These are phyloP conservation scores for Morone chrysops DNA, from an alignment of 2,113 vertebrate genomes.

Conservation along the genomic window DNA sequence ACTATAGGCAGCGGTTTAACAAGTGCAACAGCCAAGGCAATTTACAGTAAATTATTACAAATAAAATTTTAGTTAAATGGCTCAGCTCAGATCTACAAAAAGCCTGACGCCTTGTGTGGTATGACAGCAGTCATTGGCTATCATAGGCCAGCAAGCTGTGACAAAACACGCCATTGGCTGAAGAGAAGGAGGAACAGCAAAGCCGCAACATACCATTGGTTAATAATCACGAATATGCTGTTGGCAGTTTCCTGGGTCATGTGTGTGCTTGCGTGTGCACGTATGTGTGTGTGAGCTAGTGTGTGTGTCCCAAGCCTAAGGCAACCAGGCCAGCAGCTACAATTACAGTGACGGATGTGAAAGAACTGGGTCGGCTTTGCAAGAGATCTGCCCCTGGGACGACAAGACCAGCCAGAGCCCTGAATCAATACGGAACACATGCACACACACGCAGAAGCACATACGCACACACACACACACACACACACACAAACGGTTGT, in stretches of 20 bases:
- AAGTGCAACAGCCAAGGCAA: neutral
- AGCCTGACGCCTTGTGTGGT: slow-evolving; percentile 1
- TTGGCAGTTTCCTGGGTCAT: slow-evolving; percentile 52
- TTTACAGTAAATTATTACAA: neutral
- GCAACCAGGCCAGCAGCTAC: slow-evolving; percentile 83
- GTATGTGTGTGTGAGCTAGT: slow-evolving; percentile 24
- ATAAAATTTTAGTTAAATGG: neutral
- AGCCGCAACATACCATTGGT: slow-evolving; percentile 57
- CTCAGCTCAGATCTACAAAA: slow-evolving; percentile 7
- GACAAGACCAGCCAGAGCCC: slow-evolving; percentile 80
- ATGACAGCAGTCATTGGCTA: slow-evolving; percentile 19
- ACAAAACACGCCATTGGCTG: slow-evolving; percentile 47
- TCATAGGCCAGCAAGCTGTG: slow-evolving; percentile 25
- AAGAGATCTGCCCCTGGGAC: slow-evolving; percentile 80
- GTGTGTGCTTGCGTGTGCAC: slow-evolving; percentile 25
- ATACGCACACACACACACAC: slow-evolving; percentile 27
- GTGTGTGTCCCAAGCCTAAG: slow-evolving; percentile 58
- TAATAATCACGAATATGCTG: slow-evolving; percentile 54
- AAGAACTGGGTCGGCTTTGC: slow-evolving; percentile 85
- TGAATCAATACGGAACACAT: slow-evolving; percentile 77
- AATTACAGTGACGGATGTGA: slow-evolving; percentile 85
- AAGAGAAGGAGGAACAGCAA: slow-evolving; percentile 30
- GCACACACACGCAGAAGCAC: slow-evolving; percentile 18
- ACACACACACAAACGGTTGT: slow-evolving; percentile 36
- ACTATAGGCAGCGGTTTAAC: neutral